These are phyloP conservation scores for Ageneiosus marmoratus DNA, from an alignment of 2,113 vertebrate genomes.

Conservation along the genomic window DNA sequence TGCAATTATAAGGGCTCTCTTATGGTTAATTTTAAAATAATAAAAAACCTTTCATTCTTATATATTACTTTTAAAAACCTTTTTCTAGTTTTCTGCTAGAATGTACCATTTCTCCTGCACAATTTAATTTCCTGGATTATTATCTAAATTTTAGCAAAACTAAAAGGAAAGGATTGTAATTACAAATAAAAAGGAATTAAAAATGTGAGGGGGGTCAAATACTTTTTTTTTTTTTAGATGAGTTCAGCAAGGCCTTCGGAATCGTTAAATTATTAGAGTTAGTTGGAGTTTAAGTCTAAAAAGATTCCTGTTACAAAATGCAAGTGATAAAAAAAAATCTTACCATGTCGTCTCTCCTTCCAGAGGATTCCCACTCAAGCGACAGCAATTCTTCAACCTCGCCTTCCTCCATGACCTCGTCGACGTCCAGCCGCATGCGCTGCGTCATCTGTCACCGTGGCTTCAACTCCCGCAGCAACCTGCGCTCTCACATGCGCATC, in stretches of 20 bases:
- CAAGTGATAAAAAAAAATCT: not conserved
- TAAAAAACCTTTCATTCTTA: too few species aligned
- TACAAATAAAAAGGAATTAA: not conserved
- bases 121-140: not conserved
- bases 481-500: slow-evolving; percentile 99
- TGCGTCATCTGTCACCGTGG: slow-evolving; percentile 97
- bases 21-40: too few species aligned
- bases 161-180: not conserved
- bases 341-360: not conserved
- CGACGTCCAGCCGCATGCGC: slow-evolving; percentile 84
- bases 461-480: slow-evolving; percentile 98
- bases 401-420: slow-evolving; percentile 49
- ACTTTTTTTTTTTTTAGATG: not conserved
- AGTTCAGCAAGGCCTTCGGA: not conserved
- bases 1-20: too few species aligned
- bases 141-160: not conserved
- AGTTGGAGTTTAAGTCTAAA: not conserved
- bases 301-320: not conserved
- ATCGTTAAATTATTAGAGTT: not conserved
- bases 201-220: not conserved
- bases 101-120: not conserved
- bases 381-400: slow-evolving; percentile 70
- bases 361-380: slow-evolving; percentile 84
- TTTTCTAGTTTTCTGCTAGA: not conserved
- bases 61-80: too few species aligned